phyloP scores from a whole-genome alignment of 2,888 invertebrate genomes.

The Antitype chi region DNA sequence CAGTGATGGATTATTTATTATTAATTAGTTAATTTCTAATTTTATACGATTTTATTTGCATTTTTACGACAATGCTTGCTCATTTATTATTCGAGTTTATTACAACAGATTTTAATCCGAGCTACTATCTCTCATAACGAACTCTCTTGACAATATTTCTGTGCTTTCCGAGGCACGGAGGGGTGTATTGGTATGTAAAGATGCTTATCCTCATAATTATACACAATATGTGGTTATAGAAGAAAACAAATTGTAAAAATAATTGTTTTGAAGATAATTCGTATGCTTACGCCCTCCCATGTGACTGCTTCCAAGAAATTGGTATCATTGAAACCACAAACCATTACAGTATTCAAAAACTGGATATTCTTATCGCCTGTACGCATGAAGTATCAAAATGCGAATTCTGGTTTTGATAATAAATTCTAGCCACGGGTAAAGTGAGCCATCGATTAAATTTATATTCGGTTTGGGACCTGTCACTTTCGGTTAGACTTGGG shows the following conservation, averaged over 20 bases:
- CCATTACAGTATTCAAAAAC: slow-evolving; percentile 9
- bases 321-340: slow-evolving; percentile 9
- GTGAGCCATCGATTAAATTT: slow-evolving; percentile 45
- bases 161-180: too few species aligned
- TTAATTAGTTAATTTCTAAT: too few species aligned
- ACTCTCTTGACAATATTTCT: too few species aligned
- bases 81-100: too few species aligned
- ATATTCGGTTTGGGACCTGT: slow-evolving; percentile 35
- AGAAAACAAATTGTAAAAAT: not conserved
- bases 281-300: not conserved
- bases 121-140: too few species aligned
- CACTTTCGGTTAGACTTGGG: slow-evolving; percentile 38
- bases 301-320: not conserved
- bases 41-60: too few species aligned
- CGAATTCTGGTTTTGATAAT: slow-evolving; percentile 32
- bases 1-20: too few species aligned
- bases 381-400: slow-evolving; percentile 45
- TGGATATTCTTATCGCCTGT: slow-evolving; percentile 40
- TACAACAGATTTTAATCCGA: too few species aligned
- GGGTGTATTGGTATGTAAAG: too few species aligned
- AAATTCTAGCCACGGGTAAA: slow-evolving; percentile 45
- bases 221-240: not conserved
- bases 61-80: too few species aligned
- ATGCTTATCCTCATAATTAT: too few species aligned
- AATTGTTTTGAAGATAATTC: not conserved